Percentiles rank a stretch among this genome's conserved stretches.
Conservation (phyloP, 2,888 invertebrate genomes). For the Heliothis peltigera region DNA sequence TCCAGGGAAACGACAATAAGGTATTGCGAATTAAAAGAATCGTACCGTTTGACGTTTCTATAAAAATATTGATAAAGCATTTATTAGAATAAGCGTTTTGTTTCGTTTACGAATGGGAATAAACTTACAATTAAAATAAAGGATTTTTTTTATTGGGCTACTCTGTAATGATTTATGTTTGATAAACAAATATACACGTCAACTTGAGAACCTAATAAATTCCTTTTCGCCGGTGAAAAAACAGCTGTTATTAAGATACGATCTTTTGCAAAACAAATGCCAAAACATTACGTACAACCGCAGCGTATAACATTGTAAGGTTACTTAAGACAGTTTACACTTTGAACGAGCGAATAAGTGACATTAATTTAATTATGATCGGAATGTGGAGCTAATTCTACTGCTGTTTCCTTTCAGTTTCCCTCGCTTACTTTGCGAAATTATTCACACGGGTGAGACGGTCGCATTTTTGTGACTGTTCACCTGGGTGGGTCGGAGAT, state of each 20-base stretch:
- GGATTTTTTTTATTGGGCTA: too few relatives aligned
- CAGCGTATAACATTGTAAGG: not conserved
- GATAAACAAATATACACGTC: too few relatives aligned
- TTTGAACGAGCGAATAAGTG: not conserved
- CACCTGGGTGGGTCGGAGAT: conserved; percentile 39
- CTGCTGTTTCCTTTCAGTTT: conserved; percentile 63
- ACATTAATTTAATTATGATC: not conserved
- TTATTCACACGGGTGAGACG: conserved; percentile 50
- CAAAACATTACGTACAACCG: not conserved
- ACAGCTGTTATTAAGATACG: not conserved
- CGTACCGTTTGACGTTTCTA: conserved; percentile 54
- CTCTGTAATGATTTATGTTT: too few relatives aligned
- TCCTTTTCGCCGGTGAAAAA: too few relatives aligned
- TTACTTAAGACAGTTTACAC: not conserved
- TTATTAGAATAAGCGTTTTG: conserved; percentile 45
- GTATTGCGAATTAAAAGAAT: conserved; percentile 44
- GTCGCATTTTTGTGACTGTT: conserved; percentile 42
- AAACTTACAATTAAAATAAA: not conserved
- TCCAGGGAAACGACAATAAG: conserved; percentile 81
- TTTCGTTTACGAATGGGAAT: conserved; percentile 10
- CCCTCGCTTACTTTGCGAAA: conserved; percentile 54
- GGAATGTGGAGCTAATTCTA: conserved; percentile 62
- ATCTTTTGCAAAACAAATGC: not conserved
- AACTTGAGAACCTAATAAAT: too few relatives aligned
- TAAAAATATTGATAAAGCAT: conserved; percentile 37